These are phyloP conservation scores for Petrosia ficiformis DNA, from an alignment of 37 sponge, comb jelly and placozoan genomes.

Conservation along the genomic window DNA sequence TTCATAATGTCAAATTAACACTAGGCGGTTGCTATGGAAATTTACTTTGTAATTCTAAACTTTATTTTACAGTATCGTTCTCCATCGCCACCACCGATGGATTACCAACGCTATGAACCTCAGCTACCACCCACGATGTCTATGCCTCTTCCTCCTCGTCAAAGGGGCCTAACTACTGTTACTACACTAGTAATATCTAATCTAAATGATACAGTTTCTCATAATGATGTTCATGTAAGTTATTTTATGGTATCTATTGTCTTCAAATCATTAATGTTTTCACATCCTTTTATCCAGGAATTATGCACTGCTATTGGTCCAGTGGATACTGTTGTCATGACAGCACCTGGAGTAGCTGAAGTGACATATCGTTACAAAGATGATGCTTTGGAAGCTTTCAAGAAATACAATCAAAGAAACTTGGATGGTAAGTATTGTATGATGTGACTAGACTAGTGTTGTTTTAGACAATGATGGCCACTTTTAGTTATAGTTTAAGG, in stretches of 20 bases:
- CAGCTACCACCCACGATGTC: not conserved
- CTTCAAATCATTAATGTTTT: not conserved
- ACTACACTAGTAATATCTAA: slow-evolving; percentile 76
- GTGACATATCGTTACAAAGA: slow-evolving; percentile 77
- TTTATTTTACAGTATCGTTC: not conserved
- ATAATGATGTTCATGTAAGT: slow-evolving; percentile 75
- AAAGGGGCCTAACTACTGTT: slow-evolving; percentile 54
- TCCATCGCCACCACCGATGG: slow-evolving; percentile 3
- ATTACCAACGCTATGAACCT: not conserved
- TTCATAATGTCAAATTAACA: too few species aligned
- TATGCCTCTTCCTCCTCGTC: not conserved
- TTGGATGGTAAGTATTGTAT: slow-evolving; percentile 79
- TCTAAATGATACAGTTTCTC: slow-evolving; percentile 78
- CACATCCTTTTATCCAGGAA: slow-evolving; percentile 32
- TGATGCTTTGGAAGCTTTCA: slow-evolving; percentile 84
- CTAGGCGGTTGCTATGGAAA: too few species aligned
- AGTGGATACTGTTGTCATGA: slow-evolving; percentile 52
- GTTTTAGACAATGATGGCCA: too few species aligned
- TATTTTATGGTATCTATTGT: not conserved
- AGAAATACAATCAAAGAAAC: slow-evolving; percentile 81
- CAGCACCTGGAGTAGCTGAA: slow-evolving; percentile 74
- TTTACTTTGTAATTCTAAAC: too few species aligned
- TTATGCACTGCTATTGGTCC: slow-evolving; percentile 76
- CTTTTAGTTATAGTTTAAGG: too few species aligned
- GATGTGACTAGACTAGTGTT: too few species aligned